Conservation (phyloP, 2,113 vertebrate genomes). For the Oenanthe oenanthe region DNA sequence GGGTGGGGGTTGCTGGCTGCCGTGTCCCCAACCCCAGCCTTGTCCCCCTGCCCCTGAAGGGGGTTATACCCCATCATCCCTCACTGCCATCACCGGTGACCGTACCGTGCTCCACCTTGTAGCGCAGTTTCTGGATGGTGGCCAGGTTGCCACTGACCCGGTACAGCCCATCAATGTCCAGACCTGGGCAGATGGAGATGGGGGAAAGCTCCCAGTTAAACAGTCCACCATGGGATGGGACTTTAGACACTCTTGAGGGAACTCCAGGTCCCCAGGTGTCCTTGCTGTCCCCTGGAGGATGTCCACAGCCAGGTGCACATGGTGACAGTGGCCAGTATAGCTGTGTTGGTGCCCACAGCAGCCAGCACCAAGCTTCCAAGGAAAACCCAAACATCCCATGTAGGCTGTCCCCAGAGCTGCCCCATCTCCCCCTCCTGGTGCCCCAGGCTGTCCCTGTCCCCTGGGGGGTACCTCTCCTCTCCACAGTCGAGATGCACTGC, state of each 20-base stretch:
- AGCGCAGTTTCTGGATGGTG: constrained; percentile 92
- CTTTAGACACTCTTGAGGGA: not conserved
- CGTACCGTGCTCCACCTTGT: constrained; percentile 91
- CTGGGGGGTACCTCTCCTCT: constrained; percentile 81
- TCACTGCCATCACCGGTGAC: rapidly evolving
- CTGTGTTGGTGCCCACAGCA: rapidly evolving
- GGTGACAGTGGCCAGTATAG: rapidly evolving
- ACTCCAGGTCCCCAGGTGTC: rapidly evolving
- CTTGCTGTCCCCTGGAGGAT: not conserved
- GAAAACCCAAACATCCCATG: not conserved
- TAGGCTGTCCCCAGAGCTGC: not conserved
- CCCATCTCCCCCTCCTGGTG: rapidly evolving
- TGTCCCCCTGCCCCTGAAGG: not conserved
- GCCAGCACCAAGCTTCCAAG: not conserved
- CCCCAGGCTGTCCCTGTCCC: not conserved
- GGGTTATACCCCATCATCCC: not conserved
- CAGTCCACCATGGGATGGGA: not conserved
- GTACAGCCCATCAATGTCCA: constrained; percentile 93
- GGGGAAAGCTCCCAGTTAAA: not conserved
- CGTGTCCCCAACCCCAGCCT: not conserved
- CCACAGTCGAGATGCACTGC: constrained; percentile 86
- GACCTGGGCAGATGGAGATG: constrained; percentile 66
- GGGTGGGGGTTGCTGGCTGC: rapidly evolving
- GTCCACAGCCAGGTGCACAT: not conserved
- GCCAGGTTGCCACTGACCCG: constrained; percentile 94